Base-by-base conservation (phyloP, 2,888 invertebrate genomes). In the Lomographa bimaculata region DNA sequence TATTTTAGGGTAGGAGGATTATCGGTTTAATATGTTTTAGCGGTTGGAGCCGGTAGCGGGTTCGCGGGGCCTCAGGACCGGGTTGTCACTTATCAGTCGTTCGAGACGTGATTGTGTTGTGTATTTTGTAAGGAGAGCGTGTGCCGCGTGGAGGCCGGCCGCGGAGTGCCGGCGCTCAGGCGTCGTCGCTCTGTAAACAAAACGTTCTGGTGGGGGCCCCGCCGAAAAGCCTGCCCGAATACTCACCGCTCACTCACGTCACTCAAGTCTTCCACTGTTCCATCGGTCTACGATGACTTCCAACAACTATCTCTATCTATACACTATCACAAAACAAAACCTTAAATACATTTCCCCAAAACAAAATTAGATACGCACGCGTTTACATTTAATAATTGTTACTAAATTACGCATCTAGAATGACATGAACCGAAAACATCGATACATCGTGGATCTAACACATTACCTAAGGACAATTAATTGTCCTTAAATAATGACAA, bases 141-240 rank as follows among this genome's bases (percentile, higher is more conserved):
- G 79, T 64, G 68, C 65, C 81, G 82, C 79, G 78, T 74, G 83
- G 70, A 65, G 61, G 75, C 74, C 80, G 75, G 71, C 74, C 69
- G 74, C 82, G 77, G 68, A 85, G 79, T 85, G 87, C 78, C 85
- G 83, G 80, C 73, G 78, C 64, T 64, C 70, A 69, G 74, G 69
- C 76, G 77, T 64, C 76, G 77, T 64, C 72, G 70, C 66, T 76
- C 80, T 80, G 87, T 87, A 85, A 86, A 87, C 86, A 86, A 85
- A 82, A 70, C 72, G 76, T 57, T 61, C 72, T 79, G 86, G 87
- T 81, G 87, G 87, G 87, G 87, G 87, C 82, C 84, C 76, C 79
- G 72, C 79, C 82, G 75, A 84, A 85, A 85, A 85, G 84, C 85
- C 82, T 83, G 71, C 65, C 71, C 74, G 75, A 75, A 78, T 72